phyloP scores from a whole-genome alignment of 2,113 vertebrate species.

The Puffinus mauretanicus region DNA sequence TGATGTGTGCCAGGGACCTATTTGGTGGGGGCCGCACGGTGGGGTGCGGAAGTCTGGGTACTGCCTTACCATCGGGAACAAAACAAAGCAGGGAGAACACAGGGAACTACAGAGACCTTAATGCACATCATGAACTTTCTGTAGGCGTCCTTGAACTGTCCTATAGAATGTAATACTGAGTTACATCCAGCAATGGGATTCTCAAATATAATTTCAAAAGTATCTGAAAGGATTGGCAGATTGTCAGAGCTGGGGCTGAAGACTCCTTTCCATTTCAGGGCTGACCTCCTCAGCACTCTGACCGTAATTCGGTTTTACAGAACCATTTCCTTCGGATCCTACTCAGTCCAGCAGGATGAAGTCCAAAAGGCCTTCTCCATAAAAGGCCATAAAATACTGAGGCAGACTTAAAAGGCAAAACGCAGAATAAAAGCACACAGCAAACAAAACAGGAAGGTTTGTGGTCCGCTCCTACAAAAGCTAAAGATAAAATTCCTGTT shows the following conservation, averaged over 20 bases:
- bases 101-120: background rate
- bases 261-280: background rate
- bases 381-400: background rate
- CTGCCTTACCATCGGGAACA: background rate
- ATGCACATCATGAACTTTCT: background rate
- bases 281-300: rapidly evolving
- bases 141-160: background rate
- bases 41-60: background rate
- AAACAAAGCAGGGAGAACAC: background rate
- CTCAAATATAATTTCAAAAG: background rate
- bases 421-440: background rate
- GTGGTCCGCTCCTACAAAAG: background rate
- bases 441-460: background rate
- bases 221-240: background rate
- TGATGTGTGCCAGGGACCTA: background rate
- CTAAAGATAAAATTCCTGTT: background rate
- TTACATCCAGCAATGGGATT: background rate
- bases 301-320: background rate
- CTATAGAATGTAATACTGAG: background rate
- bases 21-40: background rate
- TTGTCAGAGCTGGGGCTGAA: background rate
- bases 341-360: background rate
- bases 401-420: background rate
- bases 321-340: background rate
- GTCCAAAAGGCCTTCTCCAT: background rate